Evolutionary conservation across 2,888 invertebrate species (phyloP).

Genomic region (Aromia moschata): DNA sequence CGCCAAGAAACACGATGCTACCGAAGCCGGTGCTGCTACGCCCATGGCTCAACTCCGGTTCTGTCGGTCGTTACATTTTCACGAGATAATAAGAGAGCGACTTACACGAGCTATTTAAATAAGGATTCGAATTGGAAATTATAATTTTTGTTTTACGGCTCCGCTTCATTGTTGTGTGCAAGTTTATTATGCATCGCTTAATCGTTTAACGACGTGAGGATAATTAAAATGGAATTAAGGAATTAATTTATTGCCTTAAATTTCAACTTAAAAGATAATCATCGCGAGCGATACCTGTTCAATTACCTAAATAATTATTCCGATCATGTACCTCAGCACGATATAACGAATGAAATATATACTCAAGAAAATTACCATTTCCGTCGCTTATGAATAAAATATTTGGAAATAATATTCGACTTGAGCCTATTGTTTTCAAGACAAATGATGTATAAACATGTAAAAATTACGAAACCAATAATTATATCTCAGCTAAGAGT

Average conservation of each 20-base stretch:
- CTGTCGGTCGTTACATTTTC: slow-evolving; percentile 37
- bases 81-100: slow-evolving; percentile 39
- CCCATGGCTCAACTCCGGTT: too few species aligned
- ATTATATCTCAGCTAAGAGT: too few species aligned
- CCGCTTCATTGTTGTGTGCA: slow-evolving; percentile 27
- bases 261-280: slow-evolving; percentile 7
- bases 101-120: slow-evolving; percentile 34
- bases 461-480: too few species aligned
- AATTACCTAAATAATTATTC: background rate
- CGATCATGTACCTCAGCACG: background rate
- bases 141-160: slow-evolving; percentile 41
- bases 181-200: slow-evolving; percentile 19
- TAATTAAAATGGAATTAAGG: slow-evolving; percentile 14
- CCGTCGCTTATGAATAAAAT: background rate
- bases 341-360: background rate
- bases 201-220: slow-evolving; percentile 12
- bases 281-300: background rate
- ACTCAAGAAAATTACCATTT: background rate
- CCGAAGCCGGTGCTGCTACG: too few species aligned
- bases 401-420: too few species aligned
- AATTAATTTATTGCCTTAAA: slow-evolving; percentile 6
- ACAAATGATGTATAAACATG: too few species aligned
- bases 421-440: too few species aligned
- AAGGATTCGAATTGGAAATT: slow-evolving; percentile 40
- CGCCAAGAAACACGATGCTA: too few species aligned